Base-by-base conservation (phyloP, 2,797 vertebrate species). In the Sebastiscus albofasciatus region DNA sequence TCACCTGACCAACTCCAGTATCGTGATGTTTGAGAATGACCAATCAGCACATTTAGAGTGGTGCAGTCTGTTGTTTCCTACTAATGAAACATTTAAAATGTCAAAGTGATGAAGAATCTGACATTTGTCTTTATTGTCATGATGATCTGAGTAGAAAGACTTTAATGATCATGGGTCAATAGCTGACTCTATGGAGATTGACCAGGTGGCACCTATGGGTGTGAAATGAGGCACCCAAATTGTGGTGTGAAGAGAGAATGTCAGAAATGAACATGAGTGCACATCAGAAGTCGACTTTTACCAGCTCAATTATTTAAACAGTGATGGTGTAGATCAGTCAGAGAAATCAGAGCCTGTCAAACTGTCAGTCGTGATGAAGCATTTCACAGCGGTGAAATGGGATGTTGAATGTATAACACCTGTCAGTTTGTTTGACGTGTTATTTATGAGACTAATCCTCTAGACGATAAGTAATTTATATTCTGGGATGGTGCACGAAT, bases 361-460 rank as follows among this genome's bases (percentile, higher is more conserved):
- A 27, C 72, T 76, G 80, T 83, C 69, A 67, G 61, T 29, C 8
- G 0, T 68, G 27, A 68, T 74, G 24, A 81, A 62, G 54, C 31
- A 62, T 24, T 49, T 72, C 69, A 36, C 24, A 75, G 58, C 54
- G 26, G 49, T 73, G 33, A 52, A 60, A 46, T 8, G 33, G 59
- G 20, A 59, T 36, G 46, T 29, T 67, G 31, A 74, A 66, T 68
- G 26, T 39, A 73, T 8, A 55, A 55, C 29, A 68, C 55, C 33
- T 73, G 68, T 70, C 78, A 64, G 20, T 62, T 68, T 65, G 49
- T 75, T 60, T 64, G 61, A 81, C 52, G n/a, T 56, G 8, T 46
- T 33, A 36, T 65, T 84, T 70, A 73, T 56, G 36, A 77, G 56
- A 73, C 18, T 59, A 26, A 67, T 69, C 18, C 46, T 58, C 16